Conservation (phyloP, 2,888 invertebrate genomes). For the Orthosia cruda region DNA sequence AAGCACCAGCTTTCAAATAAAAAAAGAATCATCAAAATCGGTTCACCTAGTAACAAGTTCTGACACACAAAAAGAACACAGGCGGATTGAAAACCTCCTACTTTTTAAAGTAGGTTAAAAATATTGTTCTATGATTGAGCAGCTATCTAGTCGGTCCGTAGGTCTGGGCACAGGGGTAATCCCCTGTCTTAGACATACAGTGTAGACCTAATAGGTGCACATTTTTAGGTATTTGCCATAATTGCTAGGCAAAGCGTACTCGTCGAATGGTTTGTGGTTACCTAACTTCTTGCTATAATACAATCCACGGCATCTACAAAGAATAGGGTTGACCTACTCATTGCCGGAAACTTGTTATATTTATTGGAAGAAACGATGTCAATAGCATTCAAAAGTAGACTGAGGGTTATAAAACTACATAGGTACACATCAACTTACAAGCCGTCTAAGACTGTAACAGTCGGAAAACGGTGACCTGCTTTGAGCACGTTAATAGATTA, state of each 20-base stretch:
- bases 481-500: constrained; percentile 84
- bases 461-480: constrained; percentile 86
- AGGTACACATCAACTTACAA: constrained; percentile 56
- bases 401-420: constrained; percentile 20
- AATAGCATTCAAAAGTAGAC: constrained; percentile 53
- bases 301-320: constrained; percentile 2
- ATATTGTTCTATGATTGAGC: background rate
- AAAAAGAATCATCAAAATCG: no score
- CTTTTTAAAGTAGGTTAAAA: no score
- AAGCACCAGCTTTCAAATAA: no score
- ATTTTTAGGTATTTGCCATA: background rate
- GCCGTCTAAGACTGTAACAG: constrained; percentile 62
- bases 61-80: no score
- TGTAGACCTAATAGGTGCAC: no score
- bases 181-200: no score
- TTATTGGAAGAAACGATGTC: constrained; percentile 56
- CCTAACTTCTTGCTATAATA: constrained; percentile 2
- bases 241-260: background rate
- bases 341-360: constrained; percentile 23
- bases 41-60: no score
- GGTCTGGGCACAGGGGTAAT: background rate
- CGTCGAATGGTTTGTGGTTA: background rate
- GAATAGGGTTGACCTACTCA: constrained; percentile 24
- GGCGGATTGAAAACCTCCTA: no score
- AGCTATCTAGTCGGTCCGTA: no score